Conservation (phyloP, 2,113 vertebrate genomes). For the Gobius niger region DNA sequence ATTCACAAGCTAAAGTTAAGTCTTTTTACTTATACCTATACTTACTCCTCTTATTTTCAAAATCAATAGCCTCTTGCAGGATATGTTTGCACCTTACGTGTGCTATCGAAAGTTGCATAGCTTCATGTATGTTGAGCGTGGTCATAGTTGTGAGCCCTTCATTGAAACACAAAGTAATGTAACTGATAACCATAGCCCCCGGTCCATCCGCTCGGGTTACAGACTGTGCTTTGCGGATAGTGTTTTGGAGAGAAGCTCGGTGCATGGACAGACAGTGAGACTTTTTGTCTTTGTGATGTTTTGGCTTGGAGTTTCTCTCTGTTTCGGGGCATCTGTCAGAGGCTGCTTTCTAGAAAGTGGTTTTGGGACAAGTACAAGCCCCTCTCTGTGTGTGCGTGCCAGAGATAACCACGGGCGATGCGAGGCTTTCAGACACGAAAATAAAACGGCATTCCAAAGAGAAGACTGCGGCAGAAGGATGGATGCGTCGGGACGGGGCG, state of each 20-base stretch:
- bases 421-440: conserved; percentile 57
- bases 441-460: conserved; percentile 73
- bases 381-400: neutral
- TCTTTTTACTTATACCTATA: too few species aligned
- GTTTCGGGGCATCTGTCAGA: conserved; percentile 60
- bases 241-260: conserved; percentile 30
- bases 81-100: too few species aligned
- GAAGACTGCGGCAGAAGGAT: conserved; percentile 74
- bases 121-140: too few species aligned
- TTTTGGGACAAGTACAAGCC: conserved; percentile 47
- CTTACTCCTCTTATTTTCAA: too few species aligned
- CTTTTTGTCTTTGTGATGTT: conserved; percentile 37
- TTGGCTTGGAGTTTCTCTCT: conserved; percentile 35
- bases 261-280: conserved; percentile 15
- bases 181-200: neutral
- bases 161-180: too few species aligned
- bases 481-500: conserved; percentile 29
- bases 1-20: too few species aligned
- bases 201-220: conserved; percentile 14
- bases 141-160: too few species aligned
- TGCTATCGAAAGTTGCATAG: too few species aligned
- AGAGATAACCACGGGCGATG: conserved; percentile 46
- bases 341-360: conserved; percentile 62
- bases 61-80: too few species aligned
- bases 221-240: conserved; percentile 8